Base-by-base conservation (phyloP, 1,140 invertebrate genomes). In the Physella acuta region DNA sequence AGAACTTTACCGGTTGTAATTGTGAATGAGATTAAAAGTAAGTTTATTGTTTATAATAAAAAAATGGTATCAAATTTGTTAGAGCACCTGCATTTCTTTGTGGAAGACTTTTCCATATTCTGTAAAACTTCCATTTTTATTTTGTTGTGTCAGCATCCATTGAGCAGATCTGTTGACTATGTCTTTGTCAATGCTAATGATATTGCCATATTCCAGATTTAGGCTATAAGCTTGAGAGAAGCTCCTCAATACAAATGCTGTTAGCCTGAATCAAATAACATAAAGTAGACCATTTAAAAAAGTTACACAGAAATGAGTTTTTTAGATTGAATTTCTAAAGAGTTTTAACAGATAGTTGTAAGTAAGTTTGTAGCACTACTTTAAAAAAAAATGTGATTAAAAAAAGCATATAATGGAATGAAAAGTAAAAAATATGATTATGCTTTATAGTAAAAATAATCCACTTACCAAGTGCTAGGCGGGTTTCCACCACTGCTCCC, bases 221-320 rank as follows among this genome's bases (percentile, higher is more conserved):
- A 91, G 91, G 31, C 89, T 85, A 58, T 89, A 87, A 2, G 93
- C 94, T 84, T 93, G 91, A 26, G 88, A 88, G 75, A 98, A 91
- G 36, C 94, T 92, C 73, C 93, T 90, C 0, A 90, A 89, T 0
- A 96, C 93, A 80, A 95, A 95, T 2, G 95, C 93, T 3, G 96
- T 98, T 71, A 98, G 58, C 79, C 79, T 81, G 66, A n/a, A n/a
- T n/a, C n/a, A n/a, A n/a, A n/a, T n/a, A n/a, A n/a, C n/a, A n/a
- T n/a, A n/a, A n/a, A n/a, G n/a, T n/a, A n/a, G n/a, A n/a, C n/a
- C n/a, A n/a, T n/a, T n/a, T n/a, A n/a, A n/a, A n/a, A n/a, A n/a
- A n/a, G n/a, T n/a, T n/a, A n/a, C n/a, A n/a, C n/a, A n/a, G n/a
- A n/a, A n/a, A n/a, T n/a, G n/a, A n/a, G n/a, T n/a, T n/a, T n/a